Conservation (phyloP, 2,888 invertebrate genomes). For the Agrilus cyanescens region DNA sequence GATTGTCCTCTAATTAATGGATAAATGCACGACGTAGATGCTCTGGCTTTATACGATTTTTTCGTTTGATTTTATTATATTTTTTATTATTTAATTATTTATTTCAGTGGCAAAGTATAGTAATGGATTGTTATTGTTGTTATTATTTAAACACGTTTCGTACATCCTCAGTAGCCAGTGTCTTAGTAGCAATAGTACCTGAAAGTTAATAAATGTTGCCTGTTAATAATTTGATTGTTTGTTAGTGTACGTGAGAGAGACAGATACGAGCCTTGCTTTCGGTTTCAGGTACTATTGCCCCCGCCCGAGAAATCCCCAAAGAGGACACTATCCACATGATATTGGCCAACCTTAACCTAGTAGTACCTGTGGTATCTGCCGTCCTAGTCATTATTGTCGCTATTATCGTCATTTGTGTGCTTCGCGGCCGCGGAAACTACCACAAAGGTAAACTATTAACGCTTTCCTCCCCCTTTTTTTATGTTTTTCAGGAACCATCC, state of each 20-base stretch:
- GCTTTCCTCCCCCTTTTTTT: slow-evolving; percentile 25
- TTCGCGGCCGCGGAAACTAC: slow-evolving; percentile 71
- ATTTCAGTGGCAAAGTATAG: slow-evolving; percentile 6
- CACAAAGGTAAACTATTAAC: slow-evolving; percentile 61
- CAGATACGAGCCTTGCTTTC: slow-evolving; percentile 9
- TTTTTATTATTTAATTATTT: slow-evolving; percentile 18
- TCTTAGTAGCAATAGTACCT: slow-evolving; percentile 34
- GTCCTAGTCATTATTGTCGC: slow-evolving; percentile 87
- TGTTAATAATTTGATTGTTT: background rate
- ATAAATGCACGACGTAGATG: too few relatives aligned
- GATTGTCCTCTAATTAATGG: too few relatives aligned
- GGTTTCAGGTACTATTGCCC: slow-evolving; percentile 91
- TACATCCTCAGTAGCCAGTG: background rate
- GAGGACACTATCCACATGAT: slow-evolving; percentile 80
- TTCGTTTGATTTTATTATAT: slow-evolving; percentile 1
- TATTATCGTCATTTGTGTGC: slow-evolving; percentile 84
- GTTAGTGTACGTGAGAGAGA: too few relatives aligned
- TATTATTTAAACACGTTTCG: background rate
- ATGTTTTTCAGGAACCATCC: slow-evolving; percentile 57
- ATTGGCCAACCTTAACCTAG: slow-evolving; percentile 82
- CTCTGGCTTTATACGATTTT: background rate
- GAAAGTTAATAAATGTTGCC: slow-evolving; percentile 20
- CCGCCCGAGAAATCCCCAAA: slow-evolving; percentile 73
- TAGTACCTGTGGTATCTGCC: slow-evolving; percentile 87
- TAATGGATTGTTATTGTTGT: too few relatives aligned